These are phyloP conservation scores for Caenorhabditis brenneri DNA, from an alignment of 1,140 invertebrate genomes.

Conservation along the genomic window DNA sequence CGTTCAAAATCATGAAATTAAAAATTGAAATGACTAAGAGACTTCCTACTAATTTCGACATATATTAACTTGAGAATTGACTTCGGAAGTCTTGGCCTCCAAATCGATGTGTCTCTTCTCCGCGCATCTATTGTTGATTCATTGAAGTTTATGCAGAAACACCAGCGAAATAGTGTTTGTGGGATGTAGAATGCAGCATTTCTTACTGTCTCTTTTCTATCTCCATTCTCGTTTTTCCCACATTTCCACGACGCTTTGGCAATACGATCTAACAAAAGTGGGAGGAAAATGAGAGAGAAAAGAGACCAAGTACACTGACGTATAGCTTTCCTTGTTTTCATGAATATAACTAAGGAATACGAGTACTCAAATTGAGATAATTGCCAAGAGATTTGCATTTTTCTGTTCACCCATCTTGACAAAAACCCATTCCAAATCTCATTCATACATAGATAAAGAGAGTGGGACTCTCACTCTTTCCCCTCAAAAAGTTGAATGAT, in stretches of 20 bases:
- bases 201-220: slow-evolving; percentile 34
- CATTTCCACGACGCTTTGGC: slow-evolving; percentile 11
- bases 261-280: slow-evolving; percentile 34
- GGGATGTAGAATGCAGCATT: slow-evolving; percentile 5
- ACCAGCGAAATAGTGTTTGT: background rate
- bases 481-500: background rate
- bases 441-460: slow-evolving; percentile 11
- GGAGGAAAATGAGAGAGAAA: background rate
- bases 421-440: background rate
- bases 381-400: no score
- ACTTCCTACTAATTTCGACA: background rate
- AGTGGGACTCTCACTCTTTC: background rate
- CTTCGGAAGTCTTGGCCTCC: background rate
- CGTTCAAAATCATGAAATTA: no score
- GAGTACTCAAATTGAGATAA: no score
- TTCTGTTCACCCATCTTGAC: no score
- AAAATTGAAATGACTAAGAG: background rate
- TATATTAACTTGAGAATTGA: background rate
- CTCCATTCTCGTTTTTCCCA: slow-evolving; percentile 24
- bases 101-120: background rate
- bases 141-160: slow-evolving; percentile 38
- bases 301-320: background rate
- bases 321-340: background rate
- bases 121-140: slow-evolving; percentile 38
- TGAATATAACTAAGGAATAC: background rate